Evolutionary conservation across 2,113 vertebrate species (phyloP).

Genomic region (Carassius auratus): DNA sequence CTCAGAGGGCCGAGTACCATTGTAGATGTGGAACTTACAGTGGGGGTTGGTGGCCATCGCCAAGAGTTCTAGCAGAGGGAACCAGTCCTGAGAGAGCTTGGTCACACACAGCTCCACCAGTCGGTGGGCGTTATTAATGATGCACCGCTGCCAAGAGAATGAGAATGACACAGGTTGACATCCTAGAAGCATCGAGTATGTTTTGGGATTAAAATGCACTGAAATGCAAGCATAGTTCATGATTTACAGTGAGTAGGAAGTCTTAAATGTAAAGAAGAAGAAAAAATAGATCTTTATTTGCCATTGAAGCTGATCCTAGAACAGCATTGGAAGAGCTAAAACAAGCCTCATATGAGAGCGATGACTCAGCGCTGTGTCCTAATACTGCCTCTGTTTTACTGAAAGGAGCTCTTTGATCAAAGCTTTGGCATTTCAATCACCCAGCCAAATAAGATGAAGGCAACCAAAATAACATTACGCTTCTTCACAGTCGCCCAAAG

Average conservation of each 20-base stretch:
- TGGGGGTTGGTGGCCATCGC: conserved; percentile 99
- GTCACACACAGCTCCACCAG: conserved; percentile 97
- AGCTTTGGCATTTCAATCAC: conserved; percentile 53
- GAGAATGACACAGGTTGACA: not conserved
- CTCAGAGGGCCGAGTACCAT: conserved; percentile 98
- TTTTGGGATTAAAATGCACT: not conserved
- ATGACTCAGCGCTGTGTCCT: conserved; percentile 56
- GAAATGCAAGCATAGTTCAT: not conserved
- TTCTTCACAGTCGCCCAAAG: conserved; percentile 35
- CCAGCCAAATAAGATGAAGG: conserved; percentile 44
- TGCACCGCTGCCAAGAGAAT: conserved; percentile 85
- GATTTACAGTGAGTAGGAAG: not conserved
- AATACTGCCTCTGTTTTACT: conserved; percentile 48
- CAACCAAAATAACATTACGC: conserved; percentile 61
- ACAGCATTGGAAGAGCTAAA: conserved; percentile 34
- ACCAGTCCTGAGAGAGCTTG: conserved; percentile 99
- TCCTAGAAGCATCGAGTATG: not conserved
- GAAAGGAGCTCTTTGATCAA: conserved; percentile 63
- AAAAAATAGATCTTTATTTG: not conserved
- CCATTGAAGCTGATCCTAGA: conserved; percentile 23
- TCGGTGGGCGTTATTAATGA: conserved; percentile 99
- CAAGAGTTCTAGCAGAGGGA: conserved; percentile 98
- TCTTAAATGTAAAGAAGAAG: not conserved
- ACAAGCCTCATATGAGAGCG: conserved; percentile 45
- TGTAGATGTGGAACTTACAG: conserved; percentile 99